Evolutionary conservation across 2,888 invertebrate species (phyloP).

Genomic region (Aspidapion aeneum): DNA sequence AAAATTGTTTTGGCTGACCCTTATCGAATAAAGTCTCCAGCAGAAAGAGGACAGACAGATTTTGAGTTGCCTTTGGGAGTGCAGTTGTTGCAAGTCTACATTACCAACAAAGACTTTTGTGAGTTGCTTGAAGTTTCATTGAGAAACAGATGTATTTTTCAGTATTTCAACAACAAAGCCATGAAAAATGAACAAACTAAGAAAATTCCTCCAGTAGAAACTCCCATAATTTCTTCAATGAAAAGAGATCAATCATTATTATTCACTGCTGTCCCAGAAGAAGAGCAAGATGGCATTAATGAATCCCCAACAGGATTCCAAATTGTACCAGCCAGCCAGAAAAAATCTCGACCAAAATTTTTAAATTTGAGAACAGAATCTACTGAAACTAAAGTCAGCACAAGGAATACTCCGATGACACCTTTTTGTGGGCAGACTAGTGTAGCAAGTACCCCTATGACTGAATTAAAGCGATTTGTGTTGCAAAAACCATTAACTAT

Average conservation of each 20-base stretch:
- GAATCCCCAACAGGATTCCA: constrained; percentile 18
- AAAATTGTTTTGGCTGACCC: constrained; percentile 80
- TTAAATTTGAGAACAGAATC: constrained; percentile 43
- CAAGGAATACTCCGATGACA: constrained; percentile 24
- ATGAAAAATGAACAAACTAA: constrained; percentile 33
- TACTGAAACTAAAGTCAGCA: constrained; percentile 29
- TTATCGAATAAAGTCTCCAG: constrained; percentile 77
- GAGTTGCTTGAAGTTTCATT: constrained; percentile 50
- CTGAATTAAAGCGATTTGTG: constrained; percentile 63
- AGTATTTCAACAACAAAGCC: constrained; percentile 32
- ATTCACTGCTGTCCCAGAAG: constrained; percentile 81
- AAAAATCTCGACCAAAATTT: constrained; percentile 43
- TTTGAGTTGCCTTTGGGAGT: constrained; percentile 79
- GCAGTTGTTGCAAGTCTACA: constrained; percentile 74
- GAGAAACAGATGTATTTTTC: constrained; percentile 45
- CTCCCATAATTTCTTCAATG: constrained; percentile 54
- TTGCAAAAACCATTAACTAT: constrained; percentile 72
- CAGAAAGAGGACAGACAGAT: constrained; percentile 61
- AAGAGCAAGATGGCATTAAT: constrained; percentile 48
- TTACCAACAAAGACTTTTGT: constrained; percentile 61
- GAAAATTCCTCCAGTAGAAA: constrained; percentile 26
- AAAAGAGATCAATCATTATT: constrained; percentile 77
- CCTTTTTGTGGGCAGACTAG: constrained; percentile 68
- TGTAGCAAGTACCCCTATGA: constrained; percentile 75
- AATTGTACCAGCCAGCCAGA: constrained; percentile 19